Base-by-base conservation (phyloP, 1,140 invertebrate species). In the Lepidurus packardi region DNA sequence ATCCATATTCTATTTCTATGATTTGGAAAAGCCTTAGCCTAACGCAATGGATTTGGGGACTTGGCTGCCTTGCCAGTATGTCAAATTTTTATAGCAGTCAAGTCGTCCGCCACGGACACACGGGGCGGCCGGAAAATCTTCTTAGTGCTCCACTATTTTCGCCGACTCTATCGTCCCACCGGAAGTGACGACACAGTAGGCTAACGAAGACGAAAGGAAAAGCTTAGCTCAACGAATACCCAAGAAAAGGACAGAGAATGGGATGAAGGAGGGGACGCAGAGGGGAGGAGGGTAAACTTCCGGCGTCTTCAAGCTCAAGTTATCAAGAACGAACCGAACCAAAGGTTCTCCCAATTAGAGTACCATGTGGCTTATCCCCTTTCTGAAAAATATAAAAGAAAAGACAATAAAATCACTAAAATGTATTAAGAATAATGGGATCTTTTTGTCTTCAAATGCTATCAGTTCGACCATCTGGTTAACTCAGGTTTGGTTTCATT, bases 141-240 rank as follows among this genome's bases (percentile, higher is more conserved):
- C 53, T 65, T 65, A 65, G 21, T 21, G 53, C 13, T 65, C 34
- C 16, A 21, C 53, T 65, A 65, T 65, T 65, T 65, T 65, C 13
- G 53, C 53, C 53, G 21, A 65, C 16, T 65, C 0, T 34, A 21
- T 65, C 53, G 4, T 65, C 53, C 53, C 53, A 65, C 53, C 53
- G 53, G 53, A 65, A 65, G 53, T 65, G 53, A 65, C 53, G 53
- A 21, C 53, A 65, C 53, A 65, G 53, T 65, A 65, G 53, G 53
- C 53, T 65, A 65, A 65, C 53, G 53, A 65, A 65, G 53, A 21
- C 53, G 21, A 65, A 65, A 65, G 53, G 53, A 21, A 65, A 65
- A 65, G 13, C 45, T 47, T 47, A 47, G 45, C 13, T 65, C 21
- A 21, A 65, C 16, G 53, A 65, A 65, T 65, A 16, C 53, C 53